phyloP scores from a whole-genome alignment of 2,888 invertebrate genomes.

The Neria commutata region DNA sequence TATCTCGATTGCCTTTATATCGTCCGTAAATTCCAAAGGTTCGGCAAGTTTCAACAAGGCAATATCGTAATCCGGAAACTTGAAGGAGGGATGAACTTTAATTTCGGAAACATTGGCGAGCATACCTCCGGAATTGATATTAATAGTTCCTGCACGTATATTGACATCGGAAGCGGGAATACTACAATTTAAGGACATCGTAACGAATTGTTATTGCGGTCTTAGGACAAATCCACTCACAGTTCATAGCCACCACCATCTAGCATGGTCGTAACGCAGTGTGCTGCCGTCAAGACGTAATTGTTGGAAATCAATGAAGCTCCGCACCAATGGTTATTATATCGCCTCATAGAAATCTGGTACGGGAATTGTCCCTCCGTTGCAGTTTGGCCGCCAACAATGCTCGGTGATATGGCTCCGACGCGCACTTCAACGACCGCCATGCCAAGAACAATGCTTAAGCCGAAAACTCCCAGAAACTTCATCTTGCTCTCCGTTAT shows the following conservation, averaged over 20 bases:
- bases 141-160: constrained; percentile 46
- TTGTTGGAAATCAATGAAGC: constrained; percentile 40
- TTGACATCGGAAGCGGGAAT: too few relatives aligned
- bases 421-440: too few relatives aligned
- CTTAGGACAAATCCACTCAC: too few relatives aligned
- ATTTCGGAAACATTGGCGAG: constrained; percentile 39
- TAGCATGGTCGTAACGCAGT: constrained; percentile 37
- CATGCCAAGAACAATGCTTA: too few relatives aligned
- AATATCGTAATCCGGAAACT: too few relatives aligned
- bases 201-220: too few relatives aligned
- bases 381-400: constrained; percentile 54
- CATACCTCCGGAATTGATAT: constrained; percentile 48
- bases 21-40: constrained; percentile 35
- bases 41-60: constrained; percentile 39
- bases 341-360: constrained; percentile 51
- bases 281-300: constrained; percentile 44
- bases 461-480: too few relatives aligned
- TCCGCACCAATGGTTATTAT: constrained; percentile 43
- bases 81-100: too few relatives aligned
- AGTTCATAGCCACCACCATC: too few relatives aligned
- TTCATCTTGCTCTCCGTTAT: too few relatives aligned
- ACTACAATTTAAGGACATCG: too few relatives aligned
- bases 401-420: too few relatives aligned
- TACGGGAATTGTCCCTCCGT: constrained; percentile 50
- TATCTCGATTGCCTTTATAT: constrained; percentile 39